Evolutionary conservation across 1,140 invertebrate genomes (phyloP).

Genomic region (Popillia japonica): DNA sequence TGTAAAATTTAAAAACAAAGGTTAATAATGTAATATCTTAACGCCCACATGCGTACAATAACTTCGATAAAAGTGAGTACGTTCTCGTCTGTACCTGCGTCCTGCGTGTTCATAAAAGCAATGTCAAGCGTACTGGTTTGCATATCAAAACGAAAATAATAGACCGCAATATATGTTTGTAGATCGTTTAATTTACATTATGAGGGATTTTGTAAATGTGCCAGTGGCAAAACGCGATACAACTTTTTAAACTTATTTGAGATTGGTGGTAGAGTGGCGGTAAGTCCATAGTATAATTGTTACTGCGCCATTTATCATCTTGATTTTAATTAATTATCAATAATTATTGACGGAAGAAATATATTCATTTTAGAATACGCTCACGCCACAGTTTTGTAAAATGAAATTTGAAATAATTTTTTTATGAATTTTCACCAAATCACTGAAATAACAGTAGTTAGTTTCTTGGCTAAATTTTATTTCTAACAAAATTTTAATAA

Average conservation of each 20-base stretch:
- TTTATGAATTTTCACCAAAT: too few species aligned
- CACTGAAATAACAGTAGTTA: too few species aligned
- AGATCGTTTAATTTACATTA: background rate
- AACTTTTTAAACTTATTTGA: background rate
- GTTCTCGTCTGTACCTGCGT: background rate
- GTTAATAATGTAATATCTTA: conserved; percentile 8
- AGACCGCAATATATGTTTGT: background rate
- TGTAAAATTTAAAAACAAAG: conserved; percentile 14
- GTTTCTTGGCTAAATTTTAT: too few species aligned
- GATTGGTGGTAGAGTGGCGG: too few species aligned
- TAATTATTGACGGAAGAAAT: too few species aligned
- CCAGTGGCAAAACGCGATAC: background rate
- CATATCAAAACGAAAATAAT: conserved; percentile 2
- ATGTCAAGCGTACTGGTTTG: background rate
- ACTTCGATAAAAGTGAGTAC: background rate
- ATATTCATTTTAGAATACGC: too few species aligned
- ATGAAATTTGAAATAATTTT: too few species aligned
- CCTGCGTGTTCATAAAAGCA: background rate
- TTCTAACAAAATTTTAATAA: too few species aligned
- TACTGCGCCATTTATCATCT: too few species aligned
- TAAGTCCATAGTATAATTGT: too few species aligned
- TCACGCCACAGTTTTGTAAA: too few species aligned
- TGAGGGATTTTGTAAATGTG: conserved; percentile 4
- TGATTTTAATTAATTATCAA: too few species aligned
- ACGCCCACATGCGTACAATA: background rate